These are phyloP conservation scores for Elanus axillaris DNA, from an alignment of 2,113 vertebrate genomes.

Conservation along the genomic window DNA sequence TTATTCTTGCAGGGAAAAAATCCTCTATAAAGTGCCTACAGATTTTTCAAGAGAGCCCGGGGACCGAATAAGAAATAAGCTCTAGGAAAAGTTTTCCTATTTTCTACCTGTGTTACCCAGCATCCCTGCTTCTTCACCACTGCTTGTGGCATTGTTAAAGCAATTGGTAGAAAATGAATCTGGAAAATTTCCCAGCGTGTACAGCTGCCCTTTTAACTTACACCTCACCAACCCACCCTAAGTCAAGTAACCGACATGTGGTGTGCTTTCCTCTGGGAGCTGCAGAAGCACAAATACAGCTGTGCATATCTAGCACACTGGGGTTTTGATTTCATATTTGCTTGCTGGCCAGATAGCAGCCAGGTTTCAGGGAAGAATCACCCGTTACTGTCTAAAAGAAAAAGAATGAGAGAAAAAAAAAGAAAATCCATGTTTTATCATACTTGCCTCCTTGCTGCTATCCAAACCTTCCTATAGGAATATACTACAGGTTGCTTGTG, in stretches of 20 bases:
- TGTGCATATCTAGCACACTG: slow-evolving; percentile 18
- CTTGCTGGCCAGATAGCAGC: slow-evolving; percentile 5
- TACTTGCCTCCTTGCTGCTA: background rate
- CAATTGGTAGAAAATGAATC: slow-evolving; percentile 29
- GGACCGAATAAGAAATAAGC: background rate
- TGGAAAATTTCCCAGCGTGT: slow-evolving; percentile 19
- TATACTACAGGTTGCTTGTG: background rate
- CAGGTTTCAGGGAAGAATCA: slow-evolving; percentile 11
- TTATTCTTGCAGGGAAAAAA: background rate
- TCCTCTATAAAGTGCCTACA: background rate
- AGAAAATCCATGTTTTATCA: background rate
- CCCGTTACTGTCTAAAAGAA: background rate
- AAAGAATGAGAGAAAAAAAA: background rate
- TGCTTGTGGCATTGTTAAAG: slow-evolving; percentile 11
- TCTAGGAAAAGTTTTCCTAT: background rate
- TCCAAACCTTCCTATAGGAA: background rate
- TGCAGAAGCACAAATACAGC: slow-evolving; percentile 20
- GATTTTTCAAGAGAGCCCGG: slow-evolving; percentile 2
- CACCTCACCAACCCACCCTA: slow-evolving; percentile 27
- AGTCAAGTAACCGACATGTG: slow-evolving; percentile 21
- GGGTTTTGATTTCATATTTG: slow-evolving; percentile 37
- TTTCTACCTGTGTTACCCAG: slow-evolving; percentile 31
- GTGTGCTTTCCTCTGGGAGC: background rate
- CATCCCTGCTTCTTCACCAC: background rate
- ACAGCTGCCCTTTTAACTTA: slow-evolving; percentile 52